phyloP scores from a whole-genome alignment of 1,140 invertebrate genomes.

The Chironomus striatipennis region DNA sequence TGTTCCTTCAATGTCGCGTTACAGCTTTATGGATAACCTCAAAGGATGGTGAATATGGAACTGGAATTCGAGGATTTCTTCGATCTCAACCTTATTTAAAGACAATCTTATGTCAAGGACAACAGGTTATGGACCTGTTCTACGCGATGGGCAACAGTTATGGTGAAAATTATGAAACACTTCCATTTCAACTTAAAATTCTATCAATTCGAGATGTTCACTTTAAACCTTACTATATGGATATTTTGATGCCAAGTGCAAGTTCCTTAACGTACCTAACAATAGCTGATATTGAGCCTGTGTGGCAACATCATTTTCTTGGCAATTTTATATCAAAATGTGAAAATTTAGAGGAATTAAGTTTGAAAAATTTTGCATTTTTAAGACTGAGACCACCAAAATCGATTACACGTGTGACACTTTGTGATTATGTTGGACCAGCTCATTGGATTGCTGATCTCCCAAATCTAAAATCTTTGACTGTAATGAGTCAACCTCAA shows the following conservation, averaged over 20 bases:
- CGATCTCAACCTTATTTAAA: background rate
- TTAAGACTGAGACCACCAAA: background rate
- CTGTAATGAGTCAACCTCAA: background rate
- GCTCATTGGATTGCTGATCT: background rate
- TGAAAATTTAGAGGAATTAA: background rate
- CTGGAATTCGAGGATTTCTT: background rate
- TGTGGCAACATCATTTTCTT: background rate
- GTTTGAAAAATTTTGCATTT: background rate
- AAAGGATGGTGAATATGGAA: background rate
- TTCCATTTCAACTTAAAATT: constrained; percentile 2
- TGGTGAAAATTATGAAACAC: background rate
- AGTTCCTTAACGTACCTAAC: background rate
- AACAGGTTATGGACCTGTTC: background rate
- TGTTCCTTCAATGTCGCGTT: background rate
- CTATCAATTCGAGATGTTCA: background rate
- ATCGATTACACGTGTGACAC: background rate
- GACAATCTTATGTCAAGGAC: background rate
- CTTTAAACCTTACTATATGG: background rate
- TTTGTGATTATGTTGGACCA: background rate
- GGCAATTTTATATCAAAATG: background rate
- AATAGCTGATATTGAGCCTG: background rate
- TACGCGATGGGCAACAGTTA: background rate
- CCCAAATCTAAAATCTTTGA: background rate
- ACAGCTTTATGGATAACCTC: background rate
- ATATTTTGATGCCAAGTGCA: background rate